Conservation (phyloP, 2,888 invertebrate species). For the Drosophila anomelani region DNA sequence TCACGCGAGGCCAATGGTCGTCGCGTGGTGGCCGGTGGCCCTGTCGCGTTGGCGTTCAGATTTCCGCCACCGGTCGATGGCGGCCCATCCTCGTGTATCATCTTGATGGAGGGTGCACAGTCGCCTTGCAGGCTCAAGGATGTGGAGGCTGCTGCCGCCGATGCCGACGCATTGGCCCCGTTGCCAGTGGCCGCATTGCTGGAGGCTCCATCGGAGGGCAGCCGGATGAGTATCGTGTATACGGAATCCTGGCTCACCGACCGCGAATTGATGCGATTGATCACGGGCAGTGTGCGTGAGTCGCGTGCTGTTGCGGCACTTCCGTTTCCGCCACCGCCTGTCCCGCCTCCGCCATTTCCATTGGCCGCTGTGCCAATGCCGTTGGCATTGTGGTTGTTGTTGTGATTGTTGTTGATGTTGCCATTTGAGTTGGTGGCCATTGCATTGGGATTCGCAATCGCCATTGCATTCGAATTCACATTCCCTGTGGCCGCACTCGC, state of each 20-base stretch:
- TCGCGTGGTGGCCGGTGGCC: conserved; percentile 80
- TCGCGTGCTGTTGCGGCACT: conserved; percentile 85
- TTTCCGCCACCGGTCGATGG: conserved; percentile 26
- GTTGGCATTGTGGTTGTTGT: conserved; percentile 36
- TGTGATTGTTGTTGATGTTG: conserved; percentile 16
- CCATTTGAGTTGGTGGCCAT: conserved; percentile 16
- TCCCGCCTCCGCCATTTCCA: conserved; percentile 24
- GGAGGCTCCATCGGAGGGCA: conserved; percentile 88
- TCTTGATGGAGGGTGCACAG: conserved; percentile 91
- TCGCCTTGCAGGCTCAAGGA: conserved; percentile 78
- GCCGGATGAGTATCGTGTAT: conserved; percentile 96
- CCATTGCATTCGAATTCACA: conserved; percentile 46
- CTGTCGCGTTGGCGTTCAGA: conserved; percentile 16
- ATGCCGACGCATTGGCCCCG: conserved; percentile 13
- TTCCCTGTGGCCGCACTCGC: conserved; percentile 9
- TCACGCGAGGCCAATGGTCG: conserved; percentile 86
- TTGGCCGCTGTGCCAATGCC: conserved; percentile 27
- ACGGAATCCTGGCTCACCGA: conserved; percentile 91
- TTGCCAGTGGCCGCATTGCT: conserved; percentile 28
- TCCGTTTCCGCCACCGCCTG: conserved; percentile 13
- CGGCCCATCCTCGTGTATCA: conserved; percentile 91
- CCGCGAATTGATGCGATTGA: conserved; percentile 86
- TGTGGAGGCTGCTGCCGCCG: conserved; percentile 7
- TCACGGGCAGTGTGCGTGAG: conserved; percentile 87
- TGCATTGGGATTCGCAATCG: conserved; percentile 15